Conservation (phyloP, 2,797 vertebrate species). For the Pipistrellus pipistrellus region DNA sequence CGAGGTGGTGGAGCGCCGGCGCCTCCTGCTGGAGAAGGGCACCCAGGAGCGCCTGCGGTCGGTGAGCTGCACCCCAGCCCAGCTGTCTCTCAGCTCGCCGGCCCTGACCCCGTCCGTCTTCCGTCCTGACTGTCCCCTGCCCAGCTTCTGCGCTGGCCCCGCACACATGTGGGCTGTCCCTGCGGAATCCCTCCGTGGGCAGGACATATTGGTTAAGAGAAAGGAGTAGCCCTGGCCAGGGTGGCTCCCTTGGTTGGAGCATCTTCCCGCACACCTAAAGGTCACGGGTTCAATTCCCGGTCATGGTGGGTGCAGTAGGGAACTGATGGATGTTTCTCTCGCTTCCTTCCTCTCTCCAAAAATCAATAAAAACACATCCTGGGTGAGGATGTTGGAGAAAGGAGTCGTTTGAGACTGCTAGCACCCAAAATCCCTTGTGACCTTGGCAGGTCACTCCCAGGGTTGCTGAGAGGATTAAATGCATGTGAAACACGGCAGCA, state of each 20-base stretch:
- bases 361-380: neutral
- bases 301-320: neutral
- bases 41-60: slow-evolving; percentile 69
- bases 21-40: slow-evolving; percentile 87
- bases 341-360: neutral
- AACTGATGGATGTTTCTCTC: neutral
- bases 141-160: neutral
- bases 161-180: too few relatives aligned
- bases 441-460: neutral
- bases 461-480: neutral
- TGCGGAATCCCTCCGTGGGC: neutral
- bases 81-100: neutral
- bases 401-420: neutral
- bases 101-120: too few relatives aligned
- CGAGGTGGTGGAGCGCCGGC: slow-evolving; percentile 92
- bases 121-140: too few relatives aligned
- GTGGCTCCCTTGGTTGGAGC: neutral
- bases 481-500: neutral
- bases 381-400: neutral
- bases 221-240: neutral
- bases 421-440: neutral
- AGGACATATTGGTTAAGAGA: neutral
- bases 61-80: slow-evolving; percentile 72
- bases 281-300: neutral
- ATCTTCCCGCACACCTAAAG: neutral